phyloP scores from a whole-genome alignment of 35 echinoderm and acorn worm species.

The Lytechinus pictus region DNA sequence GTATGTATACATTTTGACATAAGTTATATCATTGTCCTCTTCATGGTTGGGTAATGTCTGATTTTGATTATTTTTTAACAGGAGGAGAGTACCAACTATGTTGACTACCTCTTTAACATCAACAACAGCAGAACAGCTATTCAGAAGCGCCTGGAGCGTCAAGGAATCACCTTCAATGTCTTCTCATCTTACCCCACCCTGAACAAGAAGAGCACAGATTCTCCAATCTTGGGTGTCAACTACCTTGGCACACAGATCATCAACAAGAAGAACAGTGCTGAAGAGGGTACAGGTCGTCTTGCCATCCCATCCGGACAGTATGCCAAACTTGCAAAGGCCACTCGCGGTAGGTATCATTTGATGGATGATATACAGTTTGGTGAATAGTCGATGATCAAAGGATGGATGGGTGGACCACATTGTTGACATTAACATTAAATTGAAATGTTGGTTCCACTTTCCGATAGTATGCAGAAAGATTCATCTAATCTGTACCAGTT shows the following conservation, averaged over 20 bases:
- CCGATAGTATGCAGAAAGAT: no score
- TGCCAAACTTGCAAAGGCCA: constrained; percentile 88
- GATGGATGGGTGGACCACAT: no score
- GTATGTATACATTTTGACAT: no score
- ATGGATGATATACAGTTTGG: no score
- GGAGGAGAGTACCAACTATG: neutral
- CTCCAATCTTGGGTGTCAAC: constrained; percentile 79
- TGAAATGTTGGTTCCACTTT: no score
- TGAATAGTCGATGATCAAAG: no score
- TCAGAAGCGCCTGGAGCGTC: constrained; percentile 53
- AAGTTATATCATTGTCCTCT: no score
- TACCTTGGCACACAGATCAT: constrained; percentile 64
- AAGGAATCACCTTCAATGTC: constrained; percentile 78
- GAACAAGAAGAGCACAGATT: constrained; percentile 64
- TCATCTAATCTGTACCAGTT: no score
- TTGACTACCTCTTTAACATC: neutral
- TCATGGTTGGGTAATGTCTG: no score
- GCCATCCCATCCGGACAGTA: constrained; percentile 76
- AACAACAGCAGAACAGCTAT: constrained; percentile 23
- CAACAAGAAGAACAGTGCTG: constrained; percentile 66
- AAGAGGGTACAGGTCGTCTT: constrained; percentile 56
- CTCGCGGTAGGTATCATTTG: constrained; percentile 67
- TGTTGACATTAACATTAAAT: no score
- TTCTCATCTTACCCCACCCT: constrained; percentile 81
- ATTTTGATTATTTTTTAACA: neutral